A percentile compares a stretch with the other conserved stretches of the same genome.
Conservation (phyloP, 1,140 invertebrate genomes). For the Drosophila nigromelanica region DNA sequence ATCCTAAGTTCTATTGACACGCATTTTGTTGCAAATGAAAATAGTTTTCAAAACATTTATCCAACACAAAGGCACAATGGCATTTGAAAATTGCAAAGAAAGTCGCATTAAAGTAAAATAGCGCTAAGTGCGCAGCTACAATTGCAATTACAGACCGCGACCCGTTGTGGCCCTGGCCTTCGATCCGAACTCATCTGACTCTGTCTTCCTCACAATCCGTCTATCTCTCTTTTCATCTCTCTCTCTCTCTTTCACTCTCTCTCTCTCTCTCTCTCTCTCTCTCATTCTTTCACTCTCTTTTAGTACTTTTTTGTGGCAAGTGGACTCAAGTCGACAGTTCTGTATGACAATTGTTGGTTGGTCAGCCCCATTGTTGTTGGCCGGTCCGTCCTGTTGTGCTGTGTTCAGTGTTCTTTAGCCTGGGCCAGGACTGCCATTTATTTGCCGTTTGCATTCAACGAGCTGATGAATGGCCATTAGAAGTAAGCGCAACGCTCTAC, state of each 20-base stretch:
- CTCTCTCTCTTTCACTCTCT: background rate
- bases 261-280: background rate
- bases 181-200: constrained; percentile 4
- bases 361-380: constrained; percentile 61
- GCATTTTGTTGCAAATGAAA: constrained; percentile 61
- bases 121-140: constrained; percentile 75
- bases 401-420: constrained; percentile 39
- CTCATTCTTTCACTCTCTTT: constrained; percentile 1
- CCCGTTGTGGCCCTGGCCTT: background rate
- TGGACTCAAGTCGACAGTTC: constrained; percentile 62
- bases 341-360: constrained; percentile 77
- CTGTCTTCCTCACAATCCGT: background rate
- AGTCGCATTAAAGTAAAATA: constrained; percentile 74
- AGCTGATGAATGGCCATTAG: constrained; percentile 82
- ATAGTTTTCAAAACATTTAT: constrained; percentile 69
- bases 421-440: constrained; percentile 62
- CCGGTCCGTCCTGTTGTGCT: constrained; percentile 12
- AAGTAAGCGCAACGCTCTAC: constrained; percentile 76
- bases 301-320: constrained; percentile 9
- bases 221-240: background rate
- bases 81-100: constrained; percentile 47
- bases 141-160: constrained; percentile 67
- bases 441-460: constrained; percentile 81
- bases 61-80: constrained; percentile 65
- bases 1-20: constrained; percentile 23